These are phyloP conservation scores for Stichodactyla helianthus DNA, from an alignment of 64 coral and sea anemone genomes.

Conservation along the genomic window DNA sequence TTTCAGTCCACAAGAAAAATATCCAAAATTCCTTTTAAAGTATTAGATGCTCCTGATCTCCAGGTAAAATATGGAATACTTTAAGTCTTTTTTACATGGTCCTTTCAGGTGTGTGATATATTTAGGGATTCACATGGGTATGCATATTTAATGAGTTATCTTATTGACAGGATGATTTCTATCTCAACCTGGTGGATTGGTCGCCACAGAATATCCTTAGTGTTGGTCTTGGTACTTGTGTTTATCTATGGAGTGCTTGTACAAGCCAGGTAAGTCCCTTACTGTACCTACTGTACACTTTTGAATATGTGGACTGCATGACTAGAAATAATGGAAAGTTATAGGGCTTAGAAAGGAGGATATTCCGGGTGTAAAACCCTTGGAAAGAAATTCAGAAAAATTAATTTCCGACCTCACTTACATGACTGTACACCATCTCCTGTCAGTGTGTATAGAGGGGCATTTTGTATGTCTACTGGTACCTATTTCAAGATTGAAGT, in stretches of 20 bases:
- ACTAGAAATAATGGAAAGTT: no score
- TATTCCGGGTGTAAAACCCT: no score
- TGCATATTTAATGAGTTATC: background rate
- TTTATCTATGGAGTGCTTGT: constrained; percentile 99
- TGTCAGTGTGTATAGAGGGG: no score
- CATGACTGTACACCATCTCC: no score
- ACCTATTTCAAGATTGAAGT: no score
- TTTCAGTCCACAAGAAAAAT: constrained; percentile 94
- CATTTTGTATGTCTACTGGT: no score
- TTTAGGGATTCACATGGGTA: background rate
- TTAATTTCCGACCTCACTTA: no score
- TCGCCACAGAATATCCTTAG: constrained; percentile 98
- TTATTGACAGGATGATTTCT: constrained; percentile 87
- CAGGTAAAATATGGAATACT: constrained; percentile 45
- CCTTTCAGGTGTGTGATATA: background rate
- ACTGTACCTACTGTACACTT: background rate
- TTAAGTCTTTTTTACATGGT: no score
- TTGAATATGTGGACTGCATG: no score
- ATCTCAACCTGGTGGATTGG: constrained; percentile 99
- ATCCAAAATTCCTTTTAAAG: constrained; percentile 99
- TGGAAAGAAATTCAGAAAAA: no score
- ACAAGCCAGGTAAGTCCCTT: constrained; percentile 74
- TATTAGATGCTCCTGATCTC: constrained; percentile 94
- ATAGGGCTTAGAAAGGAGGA: no score
- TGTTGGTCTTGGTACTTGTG: constrained; percentile 99